These are phyloP conservation scores for Panthera tigris DNA, from an alignment of 2,113 vertebrate species.

Conservation along the genomic window DNA sequence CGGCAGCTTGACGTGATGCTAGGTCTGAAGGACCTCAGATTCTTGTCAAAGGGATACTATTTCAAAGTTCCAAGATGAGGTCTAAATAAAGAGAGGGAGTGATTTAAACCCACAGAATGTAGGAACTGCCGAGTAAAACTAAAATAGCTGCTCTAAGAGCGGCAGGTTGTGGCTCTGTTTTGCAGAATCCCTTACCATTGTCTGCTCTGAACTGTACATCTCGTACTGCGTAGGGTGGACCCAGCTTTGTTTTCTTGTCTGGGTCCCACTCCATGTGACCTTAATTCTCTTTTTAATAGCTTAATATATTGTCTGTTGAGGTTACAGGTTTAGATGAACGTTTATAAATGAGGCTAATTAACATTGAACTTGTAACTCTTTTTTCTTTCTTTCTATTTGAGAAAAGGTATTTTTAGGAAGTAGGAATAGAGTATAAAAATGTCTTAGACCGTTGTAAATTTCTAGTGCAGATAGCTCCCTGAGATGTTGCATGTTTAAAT, in stretches of 20 bases:
- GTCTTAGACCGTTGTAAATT: conserved; percentile 82
- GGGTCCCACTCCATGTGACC: conserved; percentile 60
- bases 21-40: conserved; percentile 84
- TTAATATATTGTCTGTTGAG: conserved; percentile 73
- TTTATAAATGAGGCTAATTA: conserved; percentile 86
- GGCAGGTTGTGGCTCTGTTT: conserved; percentile 48
- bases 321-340: conserved; percentile 72
- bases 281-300: conserved; percentile 75
- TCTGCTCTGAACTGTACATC: neutral
- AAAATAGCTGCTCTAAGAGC: conserved; percentile 35
- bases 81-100: conserved; percentile 80
- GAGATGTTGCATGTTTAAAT: conserved; percentile 83
- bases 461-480: conserved; percentile 83
- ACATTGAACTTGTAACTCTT: conserved; percentile 74
- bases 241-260: conserved; percentile 28
- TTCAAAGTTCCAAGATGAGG: conserved; percentile 82
- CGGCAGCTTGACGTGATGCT: conserved; percentile 84
- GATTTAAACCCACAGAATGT: conserved; percentile 75
- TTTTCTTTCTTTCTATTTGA: conserved; percentile 57
- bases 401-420: conserved; percentile 75
- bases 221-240: fast-evolving
- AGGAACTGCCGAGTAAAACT: conserved; percentile 7
- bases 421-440: conserved; percentile 82
- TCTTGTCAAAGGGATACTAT: conserved; percentile 81
- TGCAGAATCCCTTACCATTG: neutral